Evolutionary conservation across 2,888 invertebrate genomes (phyloP), one percentile per base, ranked within the genome.

Genomic region (Helicoverpa assulta): DNA sequence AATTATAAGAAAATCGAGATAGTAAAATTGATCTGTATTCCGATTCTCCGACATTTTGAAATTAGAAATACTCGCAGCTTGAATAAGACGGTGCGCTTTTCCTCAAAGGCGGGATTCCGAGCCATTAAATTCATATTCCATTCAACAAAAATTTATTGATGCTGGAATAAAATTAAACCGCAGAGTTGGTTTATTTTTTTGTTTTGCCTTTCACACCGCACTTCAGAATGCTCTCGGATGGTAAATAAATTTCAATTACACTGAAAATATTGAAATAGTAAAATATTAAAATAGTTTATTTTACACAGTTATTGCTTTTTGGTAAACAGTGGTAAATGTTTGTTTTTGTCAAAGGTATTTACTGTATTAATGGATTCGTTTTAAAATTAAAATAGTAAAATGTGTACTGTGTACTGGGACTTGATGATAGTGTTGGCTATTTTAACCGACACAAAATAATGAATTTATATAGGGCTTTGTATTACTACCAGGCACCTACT

Each of bases 111-210:
- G 5, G 4, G 1, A 10, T 19, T 53, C 29, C 14, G 0, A 10
- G 0, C 26, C 4, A 26, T 73, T 47, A 16, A 53, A 47, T 53
- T 57, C 29, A 12, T 2, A n/a, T 71, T 56, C 1, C 52, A 47
- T 55, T 51, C 18, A 33, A 21, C 1, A 21, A 33, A 7, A 50
- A 67, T 21, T 40, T 54, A 50, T 74, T 50, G 54, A 16, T 16
- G 29, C 12, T 50, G 18, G 54, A 58, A 57, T 66, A 21, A 75
- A 52, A 43, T 57, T 12, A 12, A 47, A 53, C 54, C 1, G 14
- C 1, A 12, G 5, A 10, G 6, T 16, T n/a, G 14, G n/a, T 47
- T 47, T 47, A n/a, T n/a, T 26, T 53, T 72, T 61, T 33, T 18
- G 16, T 51, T 50, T 33, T 33, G 10, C 4, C 57, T 51, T 8